Conservation (phyloP, 2,888 invertebrate genomes). For the Erebia epiphron region DNA sequence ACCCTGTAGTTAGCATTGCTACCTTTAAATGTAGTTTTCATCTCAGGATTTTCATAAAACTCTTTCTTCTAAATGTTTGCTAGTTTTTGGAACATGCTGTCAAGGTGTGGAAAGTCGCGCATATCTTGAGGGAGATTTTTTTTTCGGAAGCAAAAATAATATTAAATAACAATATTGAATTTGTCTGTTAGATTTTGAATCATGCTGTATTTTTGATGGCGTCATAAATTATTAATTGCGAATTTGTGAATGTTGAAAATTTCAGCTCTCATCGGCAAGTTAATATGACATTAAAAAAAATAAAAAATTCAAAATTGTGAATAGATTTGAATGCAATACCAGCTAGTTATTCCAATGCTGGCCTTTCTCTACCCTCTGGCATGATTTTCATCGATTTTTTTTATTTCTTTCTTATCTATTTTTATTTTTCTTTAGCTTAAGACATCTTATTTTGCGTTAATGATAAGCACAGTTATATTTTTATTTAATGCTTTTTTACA, state of each 20-base stretch:
- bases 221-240: background rate
- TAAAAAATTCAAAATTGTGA: background rate
- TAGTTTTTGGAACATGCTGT: background rate
- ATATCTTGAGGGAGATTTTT: too few relatives aligned
- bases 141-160: too few relatives aligned
- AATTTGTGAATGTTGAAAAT: too few relatives aligned
- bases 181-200: background rate
- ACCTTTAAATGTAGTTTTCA: slow-evolving; percentile 1
- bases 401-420: slow-evolving; percentile 14
- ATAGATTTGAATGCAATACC: background rate
- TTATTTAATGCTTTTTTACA: slow-evolving; percentile 26
- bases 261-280: too few relatives aligned
- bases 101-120: too few relatives aligned
- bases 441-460: slow-evolving; percentile 1
- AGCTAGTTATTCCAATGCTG: background rate
- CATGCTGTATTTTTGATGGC: background rate
- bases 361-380: slow-evolving; percentile 22
- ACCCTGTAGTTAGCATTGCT: slow-evolving; percentile 11
- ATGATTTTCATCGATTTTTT: slow-evolving; percentile 36
- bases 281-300: too few relatives aligned
- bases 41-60: background rate
- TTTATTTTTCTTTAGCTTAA: slow-evolving; percentile 16
- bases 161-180: too few relatives aligned
- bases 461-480: slow-evolving; percentile 5
- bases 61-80: background rate